Evolutionary conservation across 2,888 invertebrate species (phyloP).

Genomic region (Falcaria lacertinaria): DNA sequence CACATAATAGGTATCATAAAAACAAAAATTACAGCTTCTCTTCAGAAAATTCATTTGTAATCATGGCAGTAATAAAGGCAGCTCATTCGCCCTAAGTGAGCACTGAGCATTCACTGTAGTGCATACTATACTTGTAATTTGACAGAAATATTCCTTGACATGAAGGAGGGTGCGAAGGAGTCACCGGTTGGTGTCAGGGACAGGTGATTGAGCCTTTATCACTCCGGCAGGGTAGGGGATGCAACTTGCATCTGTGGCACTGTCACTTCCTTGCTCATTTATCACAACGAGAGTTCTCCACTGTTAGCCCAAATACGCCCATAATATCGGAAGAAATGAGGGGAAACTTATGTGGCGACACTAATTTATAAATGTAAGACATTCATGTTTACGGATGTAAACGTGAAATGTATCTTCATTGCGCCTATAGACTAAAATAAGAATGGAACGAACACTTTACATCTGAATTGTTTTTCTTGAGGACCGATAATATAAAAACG

Average conservation of each 20-base stretch:
- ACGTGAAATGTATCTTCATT: constrained; percentile 3
- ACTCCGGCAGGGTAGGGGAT: constrained; percentile 39
- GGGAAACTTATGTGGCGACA: constrained; percentile 18
- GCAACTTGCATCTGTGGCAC: constrained; percentile 48
- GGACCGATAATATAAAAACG: constrained; percentile 27
- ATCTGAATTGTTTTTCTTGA: constrained; percentile 22
- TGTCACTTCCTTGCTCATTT: constrained; percentile 52
- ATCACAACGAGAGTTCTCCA: constrained; percentile 42
- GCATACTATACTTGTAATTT: too few species aligned
- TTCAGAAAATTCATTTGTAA: too few species aligned
- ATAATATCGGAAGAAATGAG: constrained; percentile 19
- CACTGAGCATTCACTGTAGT: too few species aligned
- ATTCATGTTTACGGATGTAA: constrained; percentile 2
- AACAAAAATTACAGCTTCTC: too few species aligned
- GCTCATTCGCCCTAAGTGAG: too few species aligned
- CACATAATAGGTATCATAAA: too few species aligned
- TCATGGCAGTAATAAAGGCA: too few species aligned
- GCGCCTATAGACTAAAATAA: constrained; percentile 12
- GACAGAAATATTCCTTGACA: too few species aligned
- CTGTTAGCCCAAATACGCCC: constrained; percentile 24
- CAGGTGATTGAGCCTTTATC: constrained; percentile 69
- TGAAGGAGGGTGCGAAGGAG: constrained; percentile 19
- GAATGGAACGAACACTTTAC: constrained; percentile 25
- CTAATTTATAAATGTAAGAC: constrained; percentile 13
- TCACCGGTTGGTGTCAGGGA: constrained; percentile 46